Evolutionary conservation across 2,888 invertebrate species (phyloP).

Genomic region (Invenusta paracnida): DNA sequence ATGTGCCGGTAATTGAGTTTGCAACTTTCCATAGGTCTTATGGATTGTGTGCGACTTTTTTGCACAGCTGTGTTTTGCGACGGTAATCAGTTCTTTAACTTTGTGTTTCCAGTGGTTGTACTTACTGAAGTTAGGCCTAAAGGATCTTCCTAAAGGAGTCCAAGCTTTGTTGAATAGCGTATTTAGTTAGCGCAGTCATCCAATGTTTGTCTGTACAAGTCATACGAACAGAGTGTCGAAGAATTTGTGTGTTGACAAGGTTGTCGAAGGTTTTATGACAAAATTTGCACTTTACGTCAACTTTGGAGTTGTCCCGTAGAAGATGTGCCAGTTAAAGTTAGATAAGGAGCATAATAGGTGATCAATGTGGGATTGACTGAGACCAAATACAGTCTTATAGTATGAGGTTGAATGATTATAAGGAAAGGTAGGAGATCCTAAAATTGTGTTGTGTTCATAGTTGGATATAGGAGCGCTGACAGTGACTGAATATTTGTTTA

Average conservation of each 20-base stretch:
- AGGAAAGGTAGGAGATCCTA: neutral
- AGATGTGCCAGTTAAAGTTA: neutral
- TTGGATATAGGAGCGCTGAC: neutral
- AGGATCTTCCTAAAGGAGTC: neutral
- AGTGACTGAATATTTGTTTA: neutral
- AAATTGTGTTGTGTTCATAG: neutral
- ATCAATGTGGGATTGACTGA: neutral
- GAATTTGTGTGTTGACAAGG: neutral
- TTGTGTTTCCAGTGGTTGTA: constrained; percentile 19
- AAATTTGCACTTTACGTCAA: neutral
- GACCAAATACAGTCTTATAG: neutral
- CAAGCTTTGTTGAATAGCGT: neutral
- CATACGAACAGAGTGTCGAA: neutral
- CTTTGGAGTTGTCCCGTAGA: neutral
- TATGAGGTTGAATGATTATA: neutral
- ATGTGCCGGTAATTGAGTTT: neutral
- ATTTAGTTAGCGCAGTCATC: neutral
- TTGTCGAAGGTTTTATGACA: neutral
- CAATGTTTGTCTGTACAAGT: neutral
- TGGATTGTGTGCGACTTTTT: neutral
- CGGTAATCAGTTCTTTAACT: constrained; percentile 6
- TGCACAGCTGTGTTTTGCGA: neutral
- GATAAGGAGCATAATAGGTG: neutral
- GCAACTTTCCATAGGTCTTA: neutral
- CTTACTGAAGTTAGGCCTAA: neutral